Base-by-base conservation (phyloP, 2,113 vertebrate genomes). In the Rostratula benghalensis region DNA sequence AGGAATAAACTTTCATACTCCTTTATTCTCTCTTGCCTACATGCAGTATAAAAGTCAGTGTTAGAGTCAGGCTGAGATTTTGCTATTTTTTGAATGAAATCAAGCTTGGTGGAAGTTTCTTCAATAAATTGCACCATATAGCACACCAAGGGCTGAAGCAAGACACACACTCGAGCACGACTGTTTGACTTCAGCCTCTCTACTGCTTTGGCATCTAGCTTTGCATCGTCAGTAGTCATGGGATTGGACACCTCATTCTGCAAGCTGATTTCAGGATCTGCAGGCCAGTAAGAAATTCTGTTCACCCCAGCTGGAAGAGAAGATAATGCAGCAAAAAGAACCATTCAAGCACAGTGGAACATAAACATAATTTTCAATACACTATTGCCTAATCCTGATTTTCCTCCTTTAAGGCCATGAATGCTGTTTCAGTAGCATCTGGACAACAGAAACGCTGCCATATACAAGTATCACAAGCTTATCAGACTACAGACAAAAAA, bases 281-380 rank as follows among this genome's bases (percentile, higher is more conserved):
- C 98, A 13, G 99, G 99, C 99, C 99, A 99, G 79, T 99, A 99
- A 45, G 98, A 99, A 97, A 99, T 99, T 97, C 98, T 98, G 97
- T 98, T 99, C 95, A 99, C 99, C 45, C 99, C 99, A 54, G 98
- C 99, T 99, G 97, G 85, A 98, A 96, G 94, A 94, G 20, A 96
- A 97, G 90, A 95, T 24, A 93, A 65, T 46, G 61, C 41, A 89
- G 35, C 30, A 95, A 92, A 92, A 80, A 43, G 69, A 97, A 76
- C 53, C 25, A 50, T 28, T 27, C 17, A 71, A 69, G 39, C 31
- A 46, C 27, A 75, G 50, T 43, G 53, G 37, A 83, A 84, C 35
- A 57, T 31, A 60, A 83, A 50, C 39, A 23, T 90, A 17, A 50
- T 25, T 21, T 68, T 56, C 20, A 87, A 57, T 5, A 82, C 20